Evolutionary conservation across 2,797 vertebrate species (phyloP).

Genomic region (Amniataba percoides): DNA sequence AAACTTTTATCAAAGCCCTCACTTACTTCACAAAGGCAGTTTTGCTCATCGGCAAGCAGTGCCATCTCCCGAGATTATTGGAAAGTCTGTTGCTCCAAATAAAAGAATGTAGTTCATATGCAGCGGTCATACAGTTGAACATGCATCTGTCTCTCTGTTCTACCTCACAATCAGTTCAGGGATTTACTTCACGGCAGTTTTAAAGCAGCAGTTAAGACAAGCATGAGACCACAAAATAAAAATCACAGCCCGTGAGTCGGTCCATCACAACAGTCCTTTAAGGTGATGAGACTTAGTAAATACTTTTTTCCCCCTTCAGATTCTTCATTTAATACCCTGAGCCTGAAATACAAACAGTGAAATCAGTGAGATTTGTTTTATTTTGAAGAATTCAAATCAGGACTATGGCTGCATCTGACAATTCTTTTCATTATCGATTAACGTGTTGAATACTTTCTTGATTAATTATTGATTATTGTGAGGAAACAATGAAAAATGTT

Average conservation of each 20-base stretch:
- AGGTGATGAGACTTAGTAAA: neutral
- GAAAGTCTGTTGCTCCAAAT: conserved; percentile 49
- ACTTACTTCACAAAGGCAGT: conserved; percentile 55
- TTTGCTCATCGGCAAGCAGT: conserved; percentile 64
- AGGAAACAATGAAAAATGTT: neutral
- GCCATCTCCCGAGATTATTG: conserved; percentile 57
- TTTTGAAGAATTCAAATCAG: neutral
- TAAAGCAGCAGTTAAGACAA: conserved; percentile 10
- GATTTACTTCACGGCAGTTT: conserved; percentile 7
- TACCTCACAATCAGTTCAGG: neutral
- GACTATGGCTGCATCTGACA: neutral
- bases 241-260: neutral
- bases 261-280: neutral
- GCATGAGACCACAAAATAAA: conserved; percentile 17
- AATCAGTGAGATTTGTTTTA: neutral
- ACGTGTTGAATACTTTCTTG: neutral
- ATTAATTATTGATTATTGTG: neutral
- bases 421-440: too few species aligned
- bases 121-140: conserved; percentile 31
- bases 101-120: conserved; percentile 48
- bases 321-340: neutral
- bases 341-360: neutral
- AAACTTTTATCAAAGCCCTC: conserved; percentile 71
- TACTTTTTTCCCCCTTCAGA: neutral
- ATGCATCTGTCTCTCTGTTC: conserved; percentile 22